A percentile compares a stretch with the other conserved stretches of the same genome.
These are phyloP conservation scores for Druon quercuslanigerum DNA, from an alignment of 1,140 invertebrate species.

Conservation along the genomic window DNA sequence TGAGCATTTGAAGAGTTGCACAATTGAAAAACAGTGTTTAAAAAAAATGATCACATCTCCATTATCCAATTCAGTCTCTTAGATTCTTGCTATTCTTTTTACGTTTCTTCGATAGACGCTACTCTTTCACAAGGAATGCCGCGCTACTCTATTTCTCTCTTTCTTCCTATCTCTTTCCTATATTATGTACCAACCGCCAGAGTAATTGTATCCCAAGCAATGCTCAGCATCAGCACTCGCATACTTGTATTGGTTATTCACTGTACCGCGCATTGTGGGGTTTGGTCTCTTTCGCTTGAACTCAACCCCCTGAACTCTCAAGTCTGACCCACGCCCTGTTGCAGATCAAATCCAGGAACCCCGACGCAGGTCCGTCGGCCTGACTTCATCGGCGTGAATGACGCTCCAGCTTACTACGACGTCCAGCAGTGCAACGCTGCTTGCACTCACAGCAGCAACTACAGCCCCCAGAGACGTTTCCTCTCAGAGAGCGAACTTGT, in stretches of 20 bases:
- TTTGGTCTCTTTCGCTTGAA: conserved; percentile 48
- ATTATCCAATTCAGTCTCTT: conserved; percentile 36
- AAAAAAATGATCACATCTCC: background rate
- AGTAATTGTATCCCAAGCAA: conserved; percentile 73
- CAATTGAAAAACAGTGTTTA: background rate
- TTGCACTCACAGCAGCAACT: conserved; percentile 63
- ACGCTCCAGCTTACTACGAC: conserved; percentile 76
- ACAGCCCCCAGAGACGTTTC: conserved; percentile 88
- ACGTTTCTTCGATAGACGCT: conserved; percentile 55
- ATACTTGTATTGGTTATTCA: conserved; percentile 58
- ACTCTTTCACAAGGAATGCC: conserved; percentile 50
- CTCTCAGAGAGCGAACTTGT: conserved; percentile 90
- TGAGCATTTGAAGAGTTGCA: too few species aligned
- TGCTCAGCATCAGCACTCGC: conserved; percentile 72
- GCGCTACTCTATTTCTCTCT: conserved; percentile 51
- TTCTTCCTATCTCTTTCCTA: conserved; percentile 42
- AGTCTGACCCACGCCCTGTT: conserved; percentile 48
- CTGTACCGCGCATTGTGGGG: conserved; percentile 61
- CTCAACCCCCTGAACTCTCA: background rate
- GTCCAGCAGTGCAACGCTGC: conserved; percentile 56
- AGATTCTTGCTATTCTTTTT: conserved; percentile 51
- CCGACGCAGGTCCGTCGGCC: conserved; percentile 90
- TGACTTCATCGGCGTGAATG: conserved; percentile 87
- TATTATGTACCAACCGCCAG: conserved; percentile 67
- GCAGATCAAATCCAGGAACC: conserved; percentile 91